Conservation (phyloP, 2,113 vertebrate species). For the Excalfactoria chinensis region DNA sequence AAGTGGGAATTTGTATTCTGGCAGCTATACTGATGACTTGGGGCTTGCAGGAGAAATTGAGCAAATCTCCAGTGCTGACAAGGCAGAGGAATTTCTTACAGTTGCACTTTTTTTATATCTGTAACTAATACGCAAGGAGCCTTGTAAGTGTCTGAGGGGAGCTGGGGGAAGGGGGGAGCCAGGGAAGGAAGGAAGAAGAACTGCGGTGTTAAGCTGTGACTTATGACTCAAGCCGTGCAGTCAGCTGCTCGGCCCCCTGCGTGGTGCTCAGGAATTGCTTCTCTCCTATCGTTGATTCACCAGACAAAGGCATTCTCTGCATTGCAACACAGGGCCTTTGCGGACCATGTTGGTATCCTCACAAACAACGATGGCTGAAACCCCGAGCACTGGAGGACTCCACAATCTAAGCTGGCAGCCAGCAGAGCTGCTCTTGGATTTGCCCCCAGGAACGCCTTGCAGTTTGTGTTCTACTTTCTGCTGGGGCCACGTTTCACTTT, state of each 20-base stretch:
- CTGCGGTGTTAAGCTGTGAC: background rate
- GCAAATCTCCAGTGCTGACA: background rate
- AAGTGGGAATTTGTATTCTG: background rate
- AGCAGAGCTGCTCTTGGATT: background rate
- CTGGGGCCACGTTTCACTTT: constrained; percentile 17
- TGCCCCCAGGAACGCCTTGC: constrained; percentile 20
- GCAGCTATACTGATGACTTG: background rate
- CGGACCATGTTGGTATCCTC: background rate
- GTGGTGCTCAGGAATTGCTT: background rate
- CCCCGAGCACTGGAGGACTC: background rate
- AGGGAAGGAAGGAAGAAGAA: background rate
- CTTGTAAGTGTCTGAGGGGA: background rate
- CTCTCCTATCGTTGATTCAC: background rate
- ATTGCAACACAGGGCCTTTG: constrained; percentile 46
- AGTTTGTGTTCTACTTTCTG: constrained; percentile 40
- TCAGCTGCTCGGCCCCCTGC: background rate
- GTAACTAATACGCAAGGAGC: background rate
- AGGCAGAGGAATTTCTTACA: constrained; percentile 11
- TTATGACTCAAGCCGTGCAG: background rate
- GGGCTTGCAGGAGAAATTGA: background rate
- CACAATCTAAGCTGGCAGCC: constrained; percentile 32
- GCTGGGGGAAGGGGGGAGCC: background rate
- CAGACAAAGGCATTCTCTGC: constrained; percentile 43
- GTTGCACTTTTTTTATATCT: constrained; percentile 2
- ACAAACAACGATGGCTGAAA: background rate